phyloP scores from a whole-genome alignment of 2,888 invertebrate species.

The Agonopterix heracliana region DNA sequence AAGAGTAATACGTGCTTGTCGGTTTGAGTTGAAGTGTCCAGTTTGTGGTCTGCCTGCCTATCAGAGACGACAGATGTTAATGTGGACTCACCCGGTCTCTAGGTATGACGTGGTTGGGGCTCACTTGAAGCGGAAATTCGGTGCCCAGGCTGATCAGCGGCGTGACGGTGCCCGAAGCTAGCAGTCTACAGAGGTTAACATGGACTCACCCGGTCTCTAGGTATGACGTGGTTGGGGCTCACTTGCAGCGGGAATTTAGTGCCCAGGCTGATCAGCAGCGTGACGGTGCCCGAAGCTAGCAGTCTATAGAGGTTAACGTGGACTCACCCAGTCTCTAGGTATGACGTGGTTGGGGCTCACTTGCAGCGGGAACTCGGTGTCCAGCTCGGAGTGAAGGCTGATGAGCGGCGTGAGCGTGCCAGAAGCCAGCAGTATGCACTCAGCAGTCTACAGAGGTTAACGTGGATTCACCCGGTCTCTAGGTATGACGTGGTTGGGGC shows the following conservation, averaged over 20 bases:
- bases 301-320: too few relatives aligned
- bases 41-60: too few relatives aligned
- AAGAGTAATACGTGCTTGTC: too few relatives aligned
- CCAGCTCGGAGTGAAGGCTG: slow-evolving; percentile 84
- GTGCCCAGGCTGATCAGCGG: slow-evolving; percentile 85
- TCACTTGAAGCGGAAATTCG: slow-evolving; percentile 64
- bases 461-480: slow-evolving; percentile 63
- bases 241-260: slow-evolving; percentile 83
- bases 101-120: slow-evolving; percentile 82
- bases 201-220: slow-evolving; percentile 66
- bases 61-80: too few relatives aligned
- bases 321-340: slow-evolving; percentile 68
- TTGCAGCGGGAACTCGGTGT: slow-evolving; percentile 82
- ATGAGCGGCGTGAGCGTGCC: too few relatives aligned
- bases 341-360: slow-evolving; percentile 84
- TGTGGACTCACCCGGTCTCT: slow-evolving; percentile 63
- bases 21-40: too few relatives aligned
- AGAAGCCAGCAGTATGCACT: slow-evolving; percentile 72
- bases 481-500: slow-evolving; percentile 82
- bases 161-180: slow-evolving; percentile 84
- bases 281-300: too few relatives aligned
- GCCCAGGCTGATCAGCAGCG: slow-evolving; percentile 80
- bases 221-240: slow-evolving; percentile 83
- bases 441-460: too few relatives aligned
- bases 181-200: too few relatives aligned